phyloP scores from a whole-genome alignment of 2,888 invertebrate genomes.

The Catocala fraxini region DNA sequence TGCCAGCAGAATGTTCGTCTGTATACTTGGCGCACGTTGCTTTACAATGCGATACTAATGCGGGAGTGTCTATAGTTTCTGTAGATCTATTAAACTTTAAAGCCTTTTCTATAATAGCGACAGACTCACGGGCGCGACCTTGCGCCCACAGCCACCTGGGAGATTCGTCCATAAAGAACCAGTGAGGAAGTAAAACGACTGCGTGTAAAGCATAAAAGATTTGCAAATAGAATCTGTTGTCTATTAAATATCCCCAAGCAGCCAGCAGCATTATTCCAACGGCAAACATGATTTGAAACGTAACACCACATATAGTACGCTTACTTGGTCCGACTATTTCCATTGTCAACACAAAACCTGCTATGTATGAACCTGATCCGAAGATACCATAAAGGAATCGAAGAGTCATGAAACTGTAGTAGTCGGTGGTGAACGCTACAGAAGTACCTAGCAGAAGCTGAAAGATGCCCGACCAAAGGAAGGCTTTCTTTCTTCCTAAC shows the following conservation, averaged over 20 bases:
- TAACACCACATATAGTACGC: slow-evolving; percentile 93
- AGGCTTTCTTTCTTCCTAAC: slow-evolving; percentile 93
- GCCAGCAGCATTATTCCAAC: slow-evolving; percentile 93
- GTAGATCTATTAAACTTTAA: slow-evolving; percentile 90
- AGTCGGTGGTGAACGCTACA: slow-evolving; percentile 92
- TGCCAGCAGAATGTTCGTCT: slow-evolving; percentile 87
- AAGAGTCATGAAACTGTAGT: slow-evolving; percentile 89
- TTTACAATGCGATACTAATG: slow-evolving; percentile 89
- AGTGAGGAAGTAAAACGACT: slow-evolving; percentile 91
- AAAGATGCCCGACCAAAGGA: slow-evolving; percentile 91
- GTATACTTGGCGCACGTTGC: slow-evolving; percentile 81
- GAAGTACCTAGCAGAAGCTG: slow-evolving; percentile 91
- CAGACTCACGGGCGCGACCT: slow-evolving; percentile 91
- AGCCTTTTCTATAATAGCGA: slow-evolving; percentile 92
- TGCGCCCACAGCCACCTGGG: slow-evolving; percentile 96
- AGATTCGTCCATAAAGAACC: slow-evolving; percentile 95
- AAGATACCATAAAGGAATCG: slow-evolving; percentile 93
- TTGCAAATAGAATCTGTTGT: slow-evolving; percentile 92
- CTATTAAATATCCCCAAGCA: slow-evolving; percentile 93
- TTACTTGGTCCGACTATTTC: slow-evolving; percentile 94
- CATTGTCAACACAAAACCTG: slow-evolving; percentile 92
- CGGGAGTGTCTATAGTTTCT: slow-evolving; percentile 89
- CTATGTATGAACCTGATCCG: slow-evolving; percentile 92
- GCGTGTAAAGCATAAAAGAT: slow-evolving; percentile 93
- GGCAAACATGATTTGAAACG: slow-evolving; percentile 94